Percentiles rank a stretch among this genome's conserved stretches.
Conservation (phyloP, 1,140 invertebrate genomes). For the Drosophila nebulosa region DNA sequence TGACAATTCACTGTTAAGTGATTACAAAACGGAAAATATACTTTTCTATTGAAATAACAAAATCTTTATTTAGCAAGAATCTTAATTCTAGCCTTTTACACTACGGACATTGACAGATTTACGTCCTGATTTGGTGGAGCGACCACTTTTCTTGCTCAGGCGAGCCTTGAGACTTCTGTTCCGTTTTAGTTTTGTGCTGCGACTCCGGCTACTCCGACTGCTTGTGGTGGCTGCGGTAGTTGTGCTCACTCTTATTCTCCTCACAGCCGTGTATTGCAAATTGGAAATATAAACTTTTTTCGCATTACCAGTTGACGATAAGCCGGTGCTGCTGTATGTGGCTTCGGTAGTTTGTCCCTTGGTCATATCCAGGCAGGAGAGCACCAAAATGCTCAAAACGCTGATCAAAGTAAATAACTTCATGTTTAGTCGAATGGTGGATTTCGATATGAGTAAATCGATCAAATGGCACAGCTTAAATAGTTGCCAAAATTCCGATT, state of each 20-base stretch:
- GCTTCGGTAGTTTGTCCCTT: not conserved
- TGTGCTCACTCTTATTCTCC: slow-evolving; percentile 19
- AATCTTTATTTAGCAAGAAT: not conserved
- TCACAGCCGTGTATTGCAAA: slow-evolving; percentile 8
- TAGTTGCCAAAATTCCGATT: slow-evolving; percentile 8
- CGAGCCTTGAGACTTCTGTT: not conserved
- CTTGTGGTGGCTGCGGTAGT: slow-evolving; percentile 11
- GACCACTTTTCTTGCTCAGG: not conserved
- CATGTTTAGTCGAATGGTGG: slow-evolving; percentile 18
- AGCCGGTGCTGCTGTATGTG: too few species aligned
- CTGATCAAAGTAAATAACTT: slow-evolving; percentile 14
- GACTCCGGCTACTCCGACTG: slow-evolving; percentile 17
- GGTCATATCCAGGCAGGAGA: slow-evolving; percentile 10
- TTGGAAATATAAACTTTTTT: slow-evolving; percentile 23
- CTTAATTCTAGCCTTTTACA: not conserved
- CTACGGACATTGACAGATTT: not conserved
- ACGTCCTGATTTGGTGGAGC: not conserved
- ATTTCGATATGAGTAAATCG: slow-evolving; percentile 24
- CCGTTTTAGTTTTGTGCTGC: not conserved
- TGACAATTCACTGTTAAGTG: too few species aligned
- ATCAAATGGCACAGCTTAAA: slow-evolving; percentile 21
- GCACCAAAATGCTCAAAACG: slow-evolving; percentile 8
- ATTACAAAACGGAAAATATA: too few species aligned
- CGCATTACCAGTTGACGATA: not conserved
- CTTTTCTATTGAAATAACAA: not conserved